phyloP scores from a whole-genome alignment of 1,140 invertebrate genomes.

The Protaetia brevitarsis region DNA sequence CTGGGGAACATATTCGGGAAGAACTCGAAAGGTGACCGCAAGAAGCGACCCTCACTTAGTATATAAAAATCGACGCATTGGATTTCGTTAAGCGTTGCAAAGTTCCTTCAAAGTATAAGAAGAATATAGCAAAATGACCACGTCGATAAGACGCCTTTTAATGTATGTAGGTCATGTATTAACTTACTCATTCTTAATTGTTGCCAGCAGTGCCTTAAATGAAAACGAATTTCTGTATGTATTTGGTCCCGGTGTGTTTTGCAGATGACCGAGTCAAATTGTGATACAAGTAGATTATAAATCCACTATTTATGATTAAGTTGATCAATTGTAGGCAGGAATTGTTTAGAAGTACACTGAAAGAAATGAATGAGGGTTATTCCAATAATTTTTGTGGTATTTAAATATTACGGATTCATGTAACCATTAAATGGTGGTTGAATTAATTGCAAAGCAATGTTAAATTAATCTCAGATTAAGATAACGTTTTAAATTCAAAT shows the following conservation, averaged over 20 bases:
- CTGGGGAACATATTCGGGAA: conserved; percentile 76
- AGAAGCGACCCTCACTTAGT: conserved; percentile 72
- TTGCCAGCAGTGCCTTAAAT: background rate
- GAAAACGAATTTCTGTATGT: background rate
- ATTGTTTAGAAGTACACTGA: background rate
- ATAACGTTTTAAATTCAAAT: no score
- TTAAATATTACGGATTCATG: no score
- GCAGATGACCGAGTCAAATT: background rate
- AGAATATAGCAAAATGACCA: background rate
- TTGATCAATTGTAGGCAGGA: background rate
- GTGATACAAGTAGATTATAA: conserved; percentile 20
- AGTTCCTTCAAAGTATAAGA: conserved; percentile 13
- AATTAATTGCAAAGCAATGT: no score
- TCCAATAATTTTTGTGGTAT: no score
- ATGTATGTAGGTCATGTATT: background rate
- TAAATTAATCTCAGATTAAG: no score
- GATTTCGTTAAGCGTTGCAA: background rate
- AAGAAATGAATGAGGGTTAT: background rate
- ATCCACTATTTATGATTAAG: conserved; percentile 5
- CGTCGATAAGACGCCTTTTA: no score
- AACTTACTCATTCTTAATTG: background rate
- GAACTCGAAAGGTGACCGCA: conserved; percentile 68
- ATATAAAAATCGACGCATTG: conserved; percentile 53
- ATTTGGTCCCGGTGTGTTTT: background rate
- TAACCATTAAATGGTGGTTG: no score